Percentiles rank a stretch among this genome's conserved stretches.
Conservation (phyloP, 2,888 invertebrate genomes). For the Lydus trimaculatus region DNA sequence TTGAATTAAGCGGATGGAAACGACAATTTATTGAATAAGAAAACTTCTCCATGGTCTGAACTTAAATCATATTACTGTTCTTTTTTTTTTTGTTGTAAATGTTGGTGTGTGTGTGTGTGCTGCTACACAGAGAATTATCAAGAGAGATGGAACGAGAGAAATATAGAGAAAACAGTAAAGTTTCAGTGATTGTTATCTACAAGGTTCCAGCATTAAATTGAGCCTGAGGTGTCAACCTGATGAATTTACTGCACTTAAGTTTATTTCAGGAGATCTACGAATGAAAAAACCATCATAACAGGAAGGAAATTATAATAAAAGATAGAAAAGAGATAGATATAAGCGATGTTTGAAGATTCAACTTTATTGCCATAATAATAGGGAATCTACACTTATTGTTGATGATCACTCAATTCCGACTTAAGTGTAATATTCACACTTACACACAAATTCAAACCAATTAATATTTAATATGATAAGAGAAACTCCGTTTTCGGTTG, state of each 20-base stretch:
- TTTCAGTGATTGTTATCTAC: background rate
- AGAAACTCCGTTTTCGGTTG: constrained; percentile 8
- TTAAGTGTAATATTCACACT: background rate
- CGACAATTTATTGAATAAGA: constrained; percentile 11
- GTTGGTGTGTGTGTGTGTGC: too few species aligned
- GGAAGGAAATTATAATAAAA: background rate
- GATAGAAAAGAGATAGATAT: background rate
- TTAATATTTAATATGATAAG: constrained; percentile 2
- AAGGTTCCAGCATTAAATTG: background rate
- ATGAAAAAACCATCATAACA: background rate
- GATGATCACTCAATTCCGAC: background rate
- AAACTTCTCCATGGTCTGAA: constrained; percentile 20
- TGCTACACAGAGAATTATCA: constrained; percentile 15
- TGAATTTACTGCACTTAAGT: constrained; percentile 8
- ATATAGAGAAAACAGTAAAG: background rate
- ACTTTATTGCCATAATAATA: background rate
- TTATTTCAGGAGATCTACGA: background rate
- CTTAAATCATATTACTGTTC: constrained; percentile 25
- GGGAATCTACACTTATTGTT: background rate
- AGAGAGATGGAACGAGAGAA: background rate
- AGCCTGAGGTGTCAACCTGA: constrained; percentile 9
- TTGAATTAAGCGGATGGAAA: background rate
- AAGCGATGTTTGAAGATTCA: background rate
- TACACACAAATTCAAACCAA: background rate
- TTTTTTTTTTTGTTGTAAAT: too few species aligned